Percentiles rank a stretch among this genome's conserved stretches.
Conservation (phyloP, 2,797 vertebrate species). For the Enteromius fasciolatus region DNA sequence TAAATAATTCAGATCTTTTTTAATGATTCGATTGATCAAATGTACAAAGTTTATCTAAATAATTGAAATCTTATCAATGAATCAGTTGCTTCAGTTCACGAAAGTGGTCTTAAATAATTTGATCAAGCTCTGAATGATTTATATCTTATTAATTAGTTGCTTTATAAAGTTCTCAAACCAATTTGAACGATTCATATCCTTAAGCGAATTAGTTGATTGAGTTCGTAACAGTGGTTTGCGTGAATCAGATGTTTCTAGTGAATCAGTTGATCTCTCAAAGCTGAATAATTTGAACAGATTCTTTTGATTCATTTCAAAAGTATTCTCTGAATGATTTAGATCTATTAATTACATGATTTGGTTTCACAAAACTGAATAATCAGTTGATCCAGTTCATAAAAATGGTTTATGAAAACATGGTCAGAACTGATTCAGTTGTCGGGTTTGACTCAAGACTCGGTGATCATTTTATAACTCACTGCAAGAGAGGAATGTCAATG, state of each 20-base stretch:
- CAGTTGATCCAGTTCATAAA: neutral
- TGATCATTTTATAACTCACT: neutral
- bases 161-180: neutral
- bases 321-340: neutral
- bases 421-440: neutral
- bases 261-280: no score
- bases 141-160: neutral
- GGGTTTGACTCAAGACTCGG: neutral
- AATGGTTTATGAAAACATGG: neutral
- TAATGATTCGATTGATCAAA: neutral
- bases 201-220: neutral
- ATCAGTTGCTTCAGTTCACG: neutral
- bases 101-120: neutral
- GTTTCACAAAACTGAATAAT: neutral
- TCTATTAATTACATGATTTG: neutral
- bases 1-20: neutral
- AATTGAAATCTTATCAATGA: neutral
- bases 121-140: neutral
- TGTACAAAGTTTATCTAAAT: neutral
- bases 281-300: neutral
- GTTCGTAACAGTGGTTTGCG: neutral
- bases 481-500: neutral
- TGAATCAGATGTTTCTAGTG: neutral
- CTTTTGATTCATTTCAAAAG: neutral
- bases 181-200: neutral